A percentile compares a stretch with the other conserved stretches of the same genome.
phyloP scores from a whole-genome alignment of 2,888 invertebrate genomes.

The Tipula vernalis region DNA sequence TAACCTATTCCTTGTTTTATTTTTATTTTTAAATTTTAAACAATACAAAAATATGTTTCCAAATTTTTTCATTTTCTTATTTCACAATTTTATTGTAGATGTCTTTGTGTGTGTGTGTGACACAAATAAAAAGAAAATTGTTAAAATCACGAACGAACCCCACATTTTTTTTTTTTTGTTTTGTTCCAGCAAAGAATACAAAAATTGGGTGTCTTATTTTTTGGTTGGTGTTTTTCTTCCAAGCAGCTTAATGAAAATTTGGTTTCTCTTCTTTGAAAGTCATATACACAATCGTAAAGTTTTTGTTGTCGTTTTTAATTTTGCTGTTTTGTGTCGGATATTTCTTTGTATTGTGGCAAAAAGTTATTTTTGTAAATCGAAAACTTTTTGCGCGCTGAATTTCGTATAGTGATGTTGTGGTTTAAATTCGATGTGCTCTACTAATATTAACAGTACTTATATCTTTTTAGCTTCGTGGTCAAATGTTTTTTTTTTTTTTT shows the following conservation, averaged over 20 bases:
- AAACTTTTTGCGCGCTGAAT: background rate
- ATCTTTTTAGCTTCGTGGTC: background rate
- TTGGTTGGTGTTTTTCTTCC: background rate
- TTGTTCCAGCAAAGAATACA: too few relatives aligned
- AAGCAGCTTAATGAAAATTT: background rate
- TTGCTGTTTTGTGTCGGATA: background rate
- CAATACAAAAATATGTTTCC: too few relatives aligned
- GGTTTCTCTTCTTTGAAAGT: background rate
- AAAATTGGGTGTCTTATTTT: background rate
- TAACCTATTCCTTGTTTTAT: background rate
- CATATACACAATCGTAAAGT: background rate
- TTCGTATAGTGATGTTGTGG: background rate
- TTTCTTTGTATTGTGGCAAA: background rate
- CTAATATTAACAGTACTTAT: background rate
- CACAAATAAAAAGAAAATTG: background rate
- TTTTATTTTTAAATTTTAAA: too few relatives aligned
- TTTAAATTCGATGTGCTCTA: background rate
- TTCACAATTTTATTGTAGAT: too few relatives aligned
- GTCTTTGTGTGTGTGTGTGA: too few relatives aligned
- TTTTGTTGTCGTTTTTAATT: background rate
- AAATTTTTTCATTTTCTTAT: too few relatives aligned
- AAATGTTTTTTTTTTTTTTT: too few relatives aligned
- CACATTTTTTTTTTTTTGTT: too few relatives aligned
- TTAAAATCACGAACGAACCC: background rate
- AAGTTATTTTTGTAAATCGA: too few relatives aligned